Evolutionary conservation across 2,797 vertebrate genomes (phyloP), one percentile per base, ranked within the genome.

Genomic region (Crocodylus rhombifer): DNA sequence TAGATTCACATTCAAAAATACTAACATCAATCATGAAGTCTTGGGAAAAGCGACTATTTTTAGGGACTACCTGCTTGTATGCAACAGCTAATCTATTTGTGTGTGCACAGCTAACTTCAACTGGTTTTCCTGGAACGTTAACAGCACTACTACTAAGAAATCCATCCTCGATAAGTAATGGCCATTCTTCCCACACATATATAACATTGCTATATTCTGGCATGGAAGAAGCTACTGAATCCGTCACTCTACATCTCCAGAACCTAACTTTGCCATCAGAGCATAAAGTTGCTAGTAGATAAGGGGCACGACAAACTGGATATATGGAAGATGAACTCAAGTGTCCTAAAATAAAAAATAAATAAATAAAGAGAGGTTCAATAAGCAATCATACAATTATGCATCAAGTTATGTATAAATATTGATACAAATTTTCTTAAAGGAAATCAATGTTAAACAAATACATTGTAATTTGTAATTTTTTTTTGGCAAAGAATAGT

Each of bases 1-100:
- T 99, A 92, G 99, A 99, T 94, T 99, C 99, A 93, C 99, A 99
- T 97, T 99, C 99, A 97, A 99, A 99, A 96, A 99, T 98, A 93
- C 98, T 97, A 88, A 99, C 99, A 33, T 98, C 97, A 97, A 99
- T 98, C 75, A 97, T 55, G 84, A 98, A 97, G 73, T 99, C 98
- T 89, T 96, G 98, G 78, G 91, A 91, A 92, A 94, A 82, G 42
- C 86, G 71, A 88, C 78, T 95, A 60, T 67, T 95, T 87, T 86
- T 84, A 92, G 91, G 80, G 83, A 96, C 36, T 10, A 88, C 95
- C 91, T 98, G 98, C 81, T 98, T 98, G 96, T 98, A 99, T 1
- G 99, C 99, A 90, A 99, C 99, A 8, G 99, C 99, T 89, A 99
- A 98, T 86, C 99, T 98, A 96, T 99, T 99, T 20, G 99, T 98